Evolutionary conservation across 35 echinoderm and acorn worm species (phyloP), one percentile per base, ranked within the genome.

Genomic region (Apostichopus japonicus): DNA sequence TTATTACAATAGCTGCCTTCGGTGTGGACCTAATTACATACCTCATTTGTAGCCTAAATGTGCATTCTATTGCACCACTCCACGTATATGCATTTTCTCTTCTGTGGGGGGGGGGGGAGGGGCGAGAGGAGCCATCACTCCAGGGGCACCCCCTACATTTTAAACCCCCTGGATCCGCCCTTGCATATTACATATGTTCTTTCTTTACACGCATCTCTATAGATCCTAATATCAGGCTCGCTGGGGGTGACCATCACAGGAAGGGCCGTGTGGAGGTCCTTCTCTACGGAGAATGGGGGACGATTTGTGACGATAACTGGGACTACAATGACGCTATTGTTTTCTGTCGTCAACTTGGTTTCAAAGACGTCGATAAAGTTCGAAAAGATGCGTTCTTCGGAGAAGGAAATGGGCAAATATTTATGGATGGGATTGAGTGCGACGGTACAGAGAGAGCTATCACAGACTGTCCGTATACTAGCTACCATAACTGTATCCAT

Each of bases 271-370:
- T 93, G 19, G 83, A 93, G 53, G 72, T 89, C 6, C 78, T 89
- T 72, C 77, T 88, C 53, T 55, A 88, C 75, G 84, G 59, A 33
- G 27, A 54, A 23, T 93, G 92, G 92, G 59, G 55, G 11, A 24
- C 65, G 22, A 33, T 93, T 5, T 87, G 92, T 79, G 75, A 65
- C 17, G 63, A 72, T 5, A 10, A 23, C 24, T 93, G 92, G 92
- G 77, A 53, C 72, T 8, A 55, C 21, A 55, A 16, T 5, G 92
- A 93, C 23, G 84, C 92, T 0, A 0, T 16, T 1, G 92, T 93
- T 16, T 84, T 79, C 25, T 93, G 92, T 81, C 92, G 83, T 6
- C 92, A 93, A 24, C 84, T 93, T 56, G 92, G 92, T 23, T 93
- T 54, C 84, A 0, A n/a, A 59, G 11, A 8, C 6, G 84, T 22